Evolutionary conservation across 2,888 invertebrate species (phyloP), one percentile per base, ranked within the genome.

Genomic region (Gymnocheta viridis): DNA sequence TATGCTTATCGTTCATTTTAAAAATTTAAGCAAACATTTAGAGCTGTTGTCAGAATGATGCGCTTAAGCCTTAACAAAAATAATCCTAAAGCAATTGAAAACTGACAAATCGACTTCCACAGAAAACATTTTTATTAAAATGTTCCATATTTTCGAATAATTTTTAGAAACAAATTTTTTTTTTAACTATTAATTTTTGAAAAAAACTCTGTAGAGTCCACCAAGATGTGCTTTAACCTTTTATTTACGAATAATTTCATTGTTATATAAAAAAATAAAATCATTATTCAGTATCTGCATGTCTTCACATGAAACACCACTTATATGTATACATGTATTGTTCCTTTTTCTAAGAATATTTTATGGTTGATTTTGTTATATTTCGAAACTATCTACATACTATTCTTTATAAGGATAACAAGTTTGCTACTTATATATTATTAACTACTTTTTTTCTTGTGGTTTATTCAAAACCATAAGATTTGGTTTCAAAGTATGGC

Each of bases 371-470:
- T 38, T 67, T 62, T 38, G 51, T 62, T 60, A 44, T 38, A 24
- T 10, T 27, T 51, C 29, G 14, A 60, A 58, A 58, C n/a, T 67
- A 54, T 9, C 60, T 27, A 38, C 19, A 54, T n/a, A n/a, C 32
- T 32, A 2, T 4, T 22, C 41, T 14, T 64, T 51, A 47, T n/a
- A 72, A 73, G 82, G 54, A 67, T 72, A 78, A 62, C 38, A 70
- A 70, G 12, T 19, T 38, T n/a, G 24, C 44, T n/a, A n/a, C n/a
- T n/a, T n/a, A 7, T 29, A 10, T 47, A 51, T 17, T 47, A 66
- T 35, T 12, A n/a, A n/a, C n/a, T n/a, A n/a, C n/a, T 58, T 56
- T 41, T 22, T 22, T 17, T 60, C 12, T 47, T 19, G 17, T 17
- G n/a, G 17, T 2, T 66, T 22, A 24, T 29, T 56, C 7, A 49